phyloP scores from a whole-genome alignment of 2,797 vertebrate genomes.

The Psittacula echo region DNA sequence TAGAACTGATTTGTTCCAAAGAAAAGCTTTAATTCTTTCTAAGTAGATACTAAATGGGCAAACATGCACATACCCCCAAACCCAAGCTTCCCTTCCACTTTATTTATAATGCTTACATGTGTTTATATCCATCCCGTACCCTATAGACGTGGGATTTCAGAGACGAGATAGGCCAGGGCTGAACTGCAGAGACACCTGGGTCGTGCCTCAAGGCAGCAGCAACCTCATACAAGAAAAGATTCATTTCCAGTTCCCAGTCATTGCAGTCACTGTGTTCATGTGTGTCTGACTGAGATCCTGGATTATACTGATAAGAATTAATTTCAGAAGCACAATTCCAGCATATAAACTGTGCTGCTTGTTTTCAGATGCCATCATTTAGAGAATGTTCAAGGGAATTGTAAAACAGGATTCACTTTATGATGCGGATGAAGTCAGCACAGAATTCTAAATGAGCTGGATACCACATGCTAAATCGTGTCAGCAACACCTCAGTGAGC shows the following conservation, averaged over 20 bases:
- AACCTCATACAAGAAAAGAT: not conserved
- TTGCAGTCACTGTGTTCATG: not conserved
- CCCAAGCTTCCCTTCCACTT: not conserved
- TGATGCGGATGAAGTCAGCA: slow-evolving; percentile 42
- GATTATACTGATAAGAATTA: slow-evolving; percentile 1
- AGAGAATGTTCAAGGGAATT: slow-evolving; percentile 66
- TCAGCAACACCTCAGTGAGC: slow-evolving; percentile 65
- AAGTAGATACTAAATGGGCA: not conserved
- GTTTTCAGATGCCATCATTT: slow-evolving; percentile 71
- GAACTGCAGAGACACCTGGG: not conserved
- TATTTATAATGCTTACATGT: rapidly evolving
- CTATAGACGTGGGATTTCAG: not conserved
- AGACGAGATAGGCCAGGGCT: not conserved
- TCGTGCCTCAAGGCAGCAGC: not conserved
- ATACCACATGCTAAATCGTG: slow-evolving; percentile 49
- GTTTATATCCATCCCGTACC: not conserved
- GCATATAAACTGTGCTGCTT: slow-evolving; percentile 29
- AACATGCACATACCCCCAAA: not conserved
- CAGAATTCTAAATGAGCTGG: slow-evolving; percentile 58
- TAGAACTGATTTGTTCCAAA: not conserved
- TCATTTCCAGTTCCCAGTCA: not conserved
- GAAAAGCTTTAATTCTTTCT: not conserved
- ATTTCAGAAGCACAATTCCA: slow-evolving; percentile 35
- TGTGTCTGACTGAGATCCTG: not conserved
- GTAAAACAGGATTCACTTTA: slow-evolving; percentile 65